Base-by-base conservation (phyloP, 2,888 invertebrate genomes). In the Eupithecia inturbata region DNA sequence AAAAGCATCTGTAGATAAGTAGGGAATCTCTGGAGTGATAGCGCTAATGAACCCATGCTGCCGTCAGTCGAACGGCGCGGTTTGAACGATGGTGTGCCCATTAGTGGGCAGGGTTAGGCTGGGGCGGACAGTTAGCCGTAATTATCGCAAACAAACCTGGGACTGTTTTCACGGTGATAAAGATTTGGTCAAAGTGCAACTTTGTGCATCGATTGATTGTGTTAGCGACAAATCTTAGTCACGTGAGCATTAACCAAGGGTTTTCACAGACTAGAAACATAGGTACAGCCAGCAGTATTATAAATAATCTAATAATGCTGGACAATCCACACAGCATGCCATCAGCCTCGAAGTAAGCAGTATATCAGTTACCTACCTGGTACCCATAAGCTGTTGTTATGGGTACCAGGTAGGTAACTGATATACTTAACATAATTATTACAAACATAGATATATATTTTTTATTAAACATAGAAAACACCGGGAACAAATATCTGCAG, bases 31-130 rank as follows among this genome's bases (percentile, higher is more conserved):
- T 79, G 85, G 82, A 85, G 88, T 89, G 93, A 93, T 93, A 92
- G 89, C 91, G 88, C 90, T 94, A 94, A 93, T 93, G 93, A 94
- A 93, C 90, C 90, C 89, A 88, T 92, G 93, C 92, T 82, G 87
- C 88, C 87, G 92, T 92, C 92, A 89, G 90, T 88, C 86, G 87
- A 88, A 87, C 90, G 87, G 91, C 53, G 53, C 53, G 53, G 86
- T 86, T 87, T 90, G 90, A 90, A 87, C 87, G 89, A 89, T 89
- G 88, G 86, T 82, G 82, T 81, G 84, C 90, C 75, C 88, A 90
- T 90, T 91, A 90, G 87, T 84, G 87, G 87, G 86, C 88, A 91
- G 89, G 89, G 90, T 89, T 89, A 84, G 86, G 79, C 74, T 85
- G 87, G 88, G 89, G 89, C 87, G 89, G 91, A 92, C 91, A 90